phyloP scores from a whole-genome alignment of 2,113 vertebrate species.

The human (Homo sapiens) region GRCh38 chr20:14342001-14342500 shows the following conservation, averaged over 20 bases:
- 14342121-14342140: not conserved
- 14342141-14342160: not conserved
- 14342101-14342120: not conserved
- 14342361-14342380: slow-evolving; percentile 34
- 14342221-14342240: not conserved
- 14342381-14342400: slow-evolving; percentile 67
- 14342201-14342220: not conserved
- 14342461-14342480: slow-evolving; percentile 59
- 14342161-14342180: not conserved
- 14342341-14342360: not conserved
- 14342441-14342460: slow-evolving; percentile 73
- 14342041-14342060: not conserved
- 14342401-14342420: slow-evolving; percentile 47
- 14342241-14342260: not conserved
- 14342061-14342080: slow-evolving; percentile 33
- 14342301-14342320: slow-evolving; percentile 56
- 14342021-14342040: not conserved
- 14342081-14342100: not conserved
- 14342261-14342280: slow-evolving; percentile 36
- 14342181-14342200: not conserved
- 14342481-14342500: slow-evolving; percentile 59
- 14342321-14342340: slow-evolving; percentile 14
- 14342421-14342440: slow-evolving; percentile 55
- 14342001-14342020: not conserved
- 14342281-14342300: slow-evolving; percentile 32